Percentiles rank a stretch among this genome's conserved stretches.
Conservation (phyloP, 2,888 invertebrate genomes). For the Pollenia labialis region DNA sequence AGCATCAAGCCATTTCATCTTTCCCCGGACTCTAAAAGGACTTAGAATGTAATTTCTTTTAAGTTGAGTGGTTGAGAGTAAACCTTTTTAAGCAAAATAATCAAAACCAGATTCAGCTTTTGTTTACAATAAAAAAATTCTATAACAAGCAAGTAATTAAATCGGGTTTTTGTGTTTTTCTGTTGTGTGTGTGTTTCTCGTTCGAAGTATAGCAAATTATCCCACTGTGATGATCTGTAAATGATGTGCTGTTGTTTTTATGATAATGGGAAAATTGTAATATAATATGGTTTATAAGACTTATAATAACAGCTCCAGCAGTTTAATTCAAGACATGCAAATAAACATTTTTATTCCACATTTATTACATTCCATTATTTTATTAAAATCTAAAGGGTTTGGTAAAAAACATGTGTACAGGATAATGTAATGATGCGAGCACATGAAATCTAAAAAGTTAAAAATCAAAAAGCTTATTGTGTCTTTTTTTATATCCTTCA, state of each 20-base stretch:
- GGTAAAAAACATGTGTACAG: too few relatives aligned
- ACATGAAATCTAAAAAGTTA: too few relatives aligned
- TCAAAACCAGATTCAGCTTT: conserved; percentile 62
- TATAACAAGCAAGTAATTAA: conserved; percentile 67
- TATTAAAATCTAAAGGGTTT: conserved; percentile 10
- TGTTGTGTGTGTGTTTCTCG: conserved; percentile 21
- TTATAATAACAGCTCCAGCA: conserved; percentile 62
- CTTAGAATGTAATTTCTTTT: background rate
- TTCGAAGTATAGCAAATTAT: conserved; percentile 47
- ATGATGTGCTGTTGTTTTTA: conserved; percentile 67
- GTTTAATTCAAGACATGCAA: conserved; percentile 45
- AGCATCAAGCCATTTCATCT: background rate
- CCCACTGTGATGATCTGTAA: conserved; percentile 68
- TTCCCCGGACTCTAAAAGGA: conserved; percentile 37
- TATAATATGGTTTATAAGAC: conserved; percentile 70
- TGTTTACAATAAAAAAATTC: conserved; percentile 49
- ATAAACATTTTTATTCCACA: conserved; percentile 7
- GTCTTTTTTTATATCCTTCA: too few relatives aligned
- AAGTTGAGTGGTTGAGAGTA: conserved; percentile 11
- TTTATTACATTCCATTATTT: conserved; percentile 32
- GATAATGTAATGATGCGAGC: too few relatives aligned
- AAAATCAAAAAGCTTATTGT: too few relatives aligned
- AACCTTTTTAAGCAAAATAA: conserved; percentile 29
- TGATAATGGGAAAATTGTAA: conserved; percentile 70
- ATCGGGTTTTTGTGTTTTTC: conserved; percentile 55